phyloP scores from a whole-genome alignment of 2,113 vertebrate species.

The Phasianus colchicus region DNA sequence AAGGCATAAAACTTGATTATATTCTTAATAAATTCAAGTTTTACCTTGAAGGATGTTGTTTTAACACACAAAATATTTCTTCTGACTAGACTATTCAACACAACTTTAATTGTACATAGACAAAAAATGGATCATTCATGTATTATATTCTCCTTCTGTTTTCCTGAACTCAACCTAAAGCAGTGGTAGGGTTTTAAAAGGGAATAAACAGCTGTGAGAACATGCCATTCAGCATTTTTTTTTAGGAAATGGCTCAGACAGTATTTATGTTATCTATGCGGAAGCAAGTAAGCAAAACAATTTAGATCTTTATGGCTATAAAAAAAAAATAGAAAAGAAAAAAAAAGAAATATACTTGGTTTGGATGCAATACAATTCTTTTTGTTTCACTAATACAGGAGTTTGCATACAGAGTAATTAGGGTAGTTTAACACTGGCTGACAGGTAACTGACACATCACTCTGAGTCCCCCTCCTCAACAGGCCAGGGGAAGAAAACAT shows the following conservation, averaged over 20 bases:
- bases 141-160: neutral
- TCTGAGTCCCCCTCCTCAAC: neutral
- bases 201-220: neutral
- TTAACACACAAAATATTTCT: neutral
- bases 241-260: neutral
- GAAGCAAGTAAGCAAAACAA: neutral
- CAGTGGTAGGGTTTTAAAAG: neutral
- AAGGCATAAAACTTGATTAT: neutral
- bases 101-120: neutral
- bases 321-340: accelerated
- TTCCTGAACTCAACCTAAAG: neutral
- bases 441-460: neutral
- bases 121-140: neutral
- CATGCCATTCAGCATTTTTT: neutral
- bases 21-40: neutral
- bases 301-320: neutral
- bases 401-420: neutral
- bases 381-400: neutral
- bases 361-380: neutral
- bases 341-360: accelerated
- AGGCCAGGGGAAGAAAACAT: neutral
- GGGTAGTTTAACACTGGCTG: neutral
- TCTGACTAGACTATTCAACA: neutral
- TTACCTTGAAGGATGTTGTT: neutral
- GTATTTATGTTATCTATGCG: neutral